Conservation (phyloP, 2,113 vertebrate species). For the Burhinus bistriatus region DNA sequence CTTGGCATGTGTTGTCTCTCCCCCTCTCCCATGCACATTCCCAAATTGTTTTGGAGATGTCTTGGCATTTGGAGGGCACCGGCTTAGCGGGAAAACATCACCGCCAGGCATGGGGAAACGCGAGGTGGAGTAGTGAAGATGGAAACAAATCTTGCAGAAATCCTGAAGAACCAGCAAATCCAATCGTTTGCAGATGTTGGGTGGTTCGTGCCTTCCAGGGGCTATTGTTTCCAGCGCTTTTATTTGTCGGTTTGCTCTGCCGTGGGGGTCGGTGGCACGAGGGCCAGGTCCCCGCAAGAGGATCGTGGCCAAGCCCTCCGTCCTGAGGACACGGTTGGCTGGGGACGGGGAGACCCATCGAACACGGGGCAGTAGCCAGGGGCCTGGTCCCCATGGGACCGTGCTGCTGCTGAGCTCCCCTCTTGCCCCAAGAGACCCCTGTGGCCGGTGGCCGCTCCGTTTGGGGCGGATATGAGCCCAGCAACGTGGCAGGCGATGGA, state of each 20-base stretch:
- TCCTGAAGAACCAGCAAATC: not conserved
- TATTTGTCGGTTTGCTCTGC: not conserved
- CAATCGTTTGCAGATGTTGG: slow-evolving; percentile 40
- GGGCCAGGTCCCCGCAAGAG: not conserved
- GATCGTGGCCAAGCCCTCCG: not conserved
- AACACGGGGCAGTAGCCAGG: accelerated
- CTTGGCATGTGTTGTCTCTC: not conserved
- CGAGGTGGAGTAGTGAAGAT: not conserved
- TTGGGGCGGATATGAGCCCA: not conserved
- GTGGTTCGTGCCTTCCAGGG: slow-evolving; percentile 35
- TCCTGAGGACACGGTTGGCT: not conserved
- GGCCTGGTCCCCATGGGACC: not conserved
- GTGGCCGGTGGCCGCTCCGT: accelerated
- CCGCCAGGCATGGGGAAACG: not conserved
- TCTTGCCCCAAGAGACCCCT: not conserved
- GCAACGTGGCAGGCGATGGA: not conserved
- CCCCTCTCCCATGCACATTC: not conserved
- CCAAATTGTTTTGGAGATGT: not conserved
- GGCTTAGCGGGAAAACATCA: not conserved
- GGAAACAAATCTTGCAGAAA: slow-evolving; percentile 31
- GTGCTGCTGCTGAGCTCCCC: not conserved
- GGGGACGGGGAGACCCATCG: not conserved
- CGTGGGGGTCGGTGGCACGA: accelerated
- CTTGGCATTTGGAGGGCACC: not conserved
- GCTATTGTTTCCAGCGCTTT: not conserved